Evolutionary conservation across 2,797 vertebrate species (phyloP).

Genomic region (Glyptemys insculpta): DNA sequence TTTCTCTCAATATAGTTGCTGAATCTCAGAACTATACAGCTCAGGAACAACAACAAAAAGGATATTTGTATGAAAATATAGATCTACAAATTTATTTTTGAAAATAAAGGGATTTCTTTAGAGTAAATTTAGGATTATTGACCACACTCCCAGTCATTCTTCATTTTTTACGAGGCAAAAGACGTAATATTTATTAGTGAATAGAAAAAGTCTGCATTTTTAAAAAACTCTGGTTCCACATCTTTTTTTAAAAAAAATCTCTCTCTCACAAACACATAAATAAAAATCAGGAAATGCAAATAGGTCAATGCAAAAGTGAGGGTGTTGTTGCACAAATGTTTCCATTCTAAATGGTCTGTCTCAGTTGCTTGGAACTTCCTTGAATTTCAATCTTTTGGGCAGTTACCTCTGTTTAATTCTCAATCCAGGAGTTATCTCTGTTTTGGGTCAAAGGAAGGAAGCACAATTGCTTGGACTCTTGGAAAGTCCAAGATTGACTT

Average conservation of each 20-base stretch:
- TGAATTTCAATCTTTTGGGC: neutral
- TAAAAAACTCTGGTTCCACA: neutral
- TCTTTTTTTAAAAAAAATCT: too few relatives aligned
- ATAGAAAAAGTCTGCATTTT: neutral
- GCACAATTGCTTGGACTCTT: neutral
- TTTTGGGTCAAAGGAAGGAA: neutral
- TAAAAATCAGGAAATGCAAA: neutral
- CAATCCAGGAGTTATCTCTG: neutral
- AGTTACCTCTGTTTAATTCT: neutral
- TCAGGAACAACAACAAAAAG: neutral
- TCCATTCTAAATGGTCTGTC: neutral
- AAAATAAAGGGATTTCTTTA: neutral
- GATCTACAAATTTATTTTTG: neutral
- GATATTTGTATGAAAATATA: neutral
- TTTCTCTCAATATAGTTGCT: conserved; percentile 3
- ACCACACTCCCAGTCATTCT: neutral
- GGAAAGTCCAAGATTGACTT: neutral
- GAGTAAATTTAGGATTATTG: neutral
- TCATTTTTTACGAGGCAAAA: neutral
- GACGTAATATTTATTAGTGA: neutral
- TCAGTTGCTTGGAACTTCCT: neutral
- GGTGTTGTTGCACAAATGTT: neutral
- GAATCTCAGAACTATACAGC: neutral
- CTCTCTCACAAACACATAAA: neutral
- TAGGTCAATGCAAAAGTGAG: neutral